Evolutionary conservation across 2,113 vertebrate genomes (phyloP), one percentile per base, ranked within the genome.

Genomic region (Brienomyrus brachyistius): DNA sequence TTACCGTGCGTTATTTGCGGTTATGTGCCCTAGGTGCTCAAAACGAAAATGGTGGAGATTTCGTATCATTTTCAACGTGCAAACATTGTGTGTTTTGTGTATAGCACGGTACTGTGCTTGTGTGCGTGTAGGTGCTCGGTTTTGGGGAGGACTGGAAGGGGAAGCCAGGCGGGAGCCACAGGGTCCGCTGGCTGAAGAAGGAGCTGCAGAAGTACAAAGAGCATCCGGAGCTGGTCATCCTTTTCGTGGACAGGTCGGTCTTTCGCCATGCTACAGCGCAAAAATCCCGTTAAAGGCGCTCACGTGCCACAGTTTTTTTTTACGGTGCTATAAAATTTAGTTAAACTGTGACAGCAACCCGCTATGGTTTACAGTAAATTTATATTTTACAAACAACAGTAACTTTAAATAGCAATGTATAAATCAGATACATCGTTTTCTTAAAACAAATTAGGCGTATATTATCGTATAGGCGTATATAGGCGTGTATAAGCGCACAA

Each of bases 221-320:
- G 17, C 92, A 91, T 2, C 91, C 94, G 5, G 95, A 97, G 84
- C 90, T 95, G 90, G 91, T 98, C 3, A 48, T 98, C 92, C 93
- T 98, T 94, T 98, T 98, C 56, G 97, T 98, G 1, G 97, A 98
- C 96, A 98, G 97, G 97, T 98, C 40, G 15, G 27, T 35, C n/a
- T 52, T 21, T 21, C 9, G 4, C 23, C 10, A 4, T 51, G 23
- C 83, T 85, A 31, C 31, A 11, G 15, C 9, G 0, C 19, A 21
- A 56, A 56, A 21, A 56, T 56, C 54, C 15, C 0, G 27, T 27
- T 74, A 35, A 74, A 74, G 31, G 13, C 70, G 70, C 13, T 74
- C n/a, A 27, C 8, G 70, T 56, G 6, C 56, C 56, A 21, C 54
- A 1, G 19, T 56, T 23, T 56, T 52, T 31, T 52, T 59, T 59